A percentile compares a stretch with the other conserved stretches of the same genome.
Conservation (phyloP, 2,797 vertebrate genomes). For the Coregonus ussuriensis region DNA sequence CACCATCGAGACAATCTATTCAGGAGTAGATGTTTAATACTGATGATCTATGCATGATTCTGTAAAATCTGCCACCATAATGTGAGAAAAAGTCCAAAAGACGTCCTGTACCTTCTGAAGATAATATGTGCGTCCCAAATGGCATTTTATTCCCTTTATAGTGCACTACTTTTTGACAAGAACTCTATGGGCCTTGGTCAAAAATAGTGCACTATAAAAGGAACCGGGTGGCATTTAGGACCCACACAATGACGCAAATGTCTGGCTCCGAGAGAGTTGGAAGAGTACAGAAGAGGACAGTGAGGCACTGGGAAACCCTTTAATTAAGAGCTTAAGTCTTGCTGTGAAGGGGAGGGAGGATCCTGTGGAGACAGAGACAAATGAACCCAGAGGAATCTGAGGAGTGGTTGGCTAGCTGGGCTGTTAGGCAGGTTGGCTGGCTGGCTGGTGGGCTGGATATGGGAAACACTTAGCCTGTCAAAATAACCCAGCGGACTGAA, state of each 20-base stretch:
- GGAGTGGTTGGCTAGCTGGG: constrained; percentile 7
- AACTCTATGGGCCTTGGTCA: neutral
- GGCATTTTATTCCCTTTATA: neutral
- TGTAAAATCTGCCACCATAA: no score
- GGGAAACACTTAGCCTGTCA: neutral
- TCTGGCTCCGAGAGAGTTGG: neutral
- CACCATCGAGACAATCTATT: no score
- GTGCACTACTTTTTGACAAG: no score
- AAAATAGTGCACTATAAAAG: neutral
- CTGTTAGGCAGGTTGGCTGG: neutral
- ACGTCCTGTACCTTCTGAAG: no score
- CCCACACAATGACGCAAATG: neutral
- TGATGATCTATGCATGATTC: no score
- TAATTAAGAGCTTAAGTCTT: constrained; percentile 46
- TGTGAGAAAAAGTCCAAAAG: no score
- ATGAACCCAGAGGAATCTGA: constrained; percentile 33
- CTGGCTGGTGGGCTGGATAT: neutral
- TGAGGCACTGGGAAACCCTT: constrained; percentile 37
- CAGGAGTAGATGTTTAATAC: no score
- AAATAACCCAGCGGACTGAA: neutral
- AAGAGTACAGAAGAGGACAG: neutral
- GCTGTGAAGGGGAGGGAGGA: constrained; percentile 36
- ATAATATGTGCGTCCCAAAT: neutral
- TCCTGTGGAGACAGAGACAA: constrained; percentile 34
- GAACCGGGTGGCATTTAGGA: no score